Base-by-base conservation (phyloP, 2,113 vertebrate genomes). In the Podilymbus podiceps region DNA sequence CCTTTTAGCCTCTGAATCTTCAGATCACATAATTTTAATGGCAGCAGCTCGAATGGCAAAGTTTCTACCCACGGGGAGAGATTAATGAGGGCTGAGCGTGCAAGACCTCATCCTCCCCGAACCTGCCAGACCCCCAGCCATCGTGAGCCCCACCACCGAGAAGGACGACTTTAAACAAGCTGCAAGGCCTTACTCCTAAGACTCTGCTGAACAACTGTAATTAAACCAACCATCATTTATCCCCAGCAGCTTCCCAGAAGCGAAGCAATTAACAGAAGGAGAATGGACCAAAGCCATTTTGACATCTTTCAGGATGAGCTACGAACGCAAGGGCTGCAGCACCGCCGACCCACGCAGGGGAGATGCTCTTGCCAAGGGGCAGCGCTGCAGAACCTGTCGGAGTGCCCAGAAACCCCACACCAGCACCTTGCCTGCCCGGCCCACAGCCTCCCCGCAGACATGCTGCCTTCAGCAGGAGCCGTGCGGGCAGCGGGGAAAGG, bases 281-380 rank as follows among this genome's bases (percentile, higher is more conserved):
- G 47, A 94, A 85, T 55, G 86, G 50, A 95, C n/a, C 11, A 12
- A 82, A 88, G 68, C 19, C 50, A 25, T 50, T 86, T 9, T 92
- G 63, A 77, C 2, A 0, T 24, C 53, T 49, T 90, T 30, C 64
- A 69, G 67, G 62, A 27, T 23, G 49, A 87, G 50, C 24, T 50
- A 50, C 10, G 6, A 84, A 38, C 0, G 0, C 40, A 38, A 71
- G 27, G 31, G 49, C 60, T 63, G 35, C 6, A 7, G 33, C 27
- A 33, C 15, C 8, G 0, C 22, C 1, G 0, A 58, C 21, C 58
- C 8, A 1, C 0, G 0, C 35, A 22, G 35, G 5, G 14, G 21
- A 58, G 18, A 81, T 20, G 64, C 33, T 62, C 25, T 11, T 38
- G 40, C 77, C 20, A 53, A 47, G 38, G 15, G 27, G n/a, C 31